These are phyloP conservation scores for Euura lappo DNA, from an alignment of 1,140 invertebrate genomes.

Conservation along the genomic window DNA sequence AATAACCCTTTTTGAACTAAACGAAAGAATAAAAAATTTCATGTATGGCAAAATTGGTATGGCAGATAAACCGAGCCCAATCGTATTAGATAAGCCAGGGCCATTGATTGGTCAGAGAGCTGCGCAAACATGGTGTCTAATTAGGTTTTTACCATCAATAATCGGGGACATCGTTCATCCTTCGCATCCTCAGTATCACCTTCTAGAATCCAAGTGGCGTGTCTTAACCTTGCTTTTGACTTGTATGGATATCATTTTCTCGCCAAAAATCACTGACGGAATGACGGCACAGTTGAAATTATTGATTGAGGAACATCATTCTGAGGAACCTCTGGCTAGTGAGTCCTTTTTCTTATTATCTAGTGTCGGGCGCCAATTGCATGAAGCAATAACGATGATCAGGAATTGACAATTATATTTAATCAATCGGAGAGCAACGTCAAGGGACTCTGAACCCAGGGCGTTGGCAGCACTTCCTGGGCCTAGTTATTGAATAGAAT, in stretches of 20 bases:
- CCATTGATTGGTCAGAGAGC: constrained; percentile 22
- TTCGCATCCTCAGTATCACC: background rate
- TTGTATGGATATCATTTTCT: constrained; percentile 7
- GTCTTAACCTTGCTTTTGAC: background rate
- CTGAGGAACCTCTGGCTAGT: no score
- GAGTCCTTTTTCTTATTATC: no score
- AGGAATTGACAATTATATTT: no score
- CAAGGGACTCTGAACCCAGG: no score
- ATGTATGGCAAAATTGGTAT: background rate
- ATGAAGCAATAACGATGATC: no score
- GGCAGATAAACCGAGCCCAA: constrained; percentile 18
- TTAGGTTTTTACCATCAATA: constrained; percentile 20
- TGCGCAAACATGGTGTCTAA: constrained; percentile 17
- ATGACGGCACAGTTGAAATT: background rate
- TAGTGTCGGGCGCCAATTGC: no score
- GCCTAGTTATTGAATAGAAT: no score
- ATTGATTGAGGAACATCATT: constrained; percentile 4
- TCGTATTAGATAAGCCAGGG: constrained; percentile 15
- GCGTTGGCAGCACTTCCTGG: no score
- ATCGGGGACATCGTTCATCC: constrained; percentile 20
- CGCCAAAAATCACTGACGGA: background rate
- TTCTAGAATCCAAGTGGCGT: background rate
- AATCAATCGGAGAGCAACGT: no score
- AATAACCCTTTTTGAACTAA: constrained; percentile 13
- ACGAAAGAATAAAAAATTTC: constrained; percentile 14